Evolutionary conservation across 2,888 invertebrate species (phyloP), one percentile per base, ranked within the genome.

Genomic region (Macrosoma leucophasiata): DNA sequence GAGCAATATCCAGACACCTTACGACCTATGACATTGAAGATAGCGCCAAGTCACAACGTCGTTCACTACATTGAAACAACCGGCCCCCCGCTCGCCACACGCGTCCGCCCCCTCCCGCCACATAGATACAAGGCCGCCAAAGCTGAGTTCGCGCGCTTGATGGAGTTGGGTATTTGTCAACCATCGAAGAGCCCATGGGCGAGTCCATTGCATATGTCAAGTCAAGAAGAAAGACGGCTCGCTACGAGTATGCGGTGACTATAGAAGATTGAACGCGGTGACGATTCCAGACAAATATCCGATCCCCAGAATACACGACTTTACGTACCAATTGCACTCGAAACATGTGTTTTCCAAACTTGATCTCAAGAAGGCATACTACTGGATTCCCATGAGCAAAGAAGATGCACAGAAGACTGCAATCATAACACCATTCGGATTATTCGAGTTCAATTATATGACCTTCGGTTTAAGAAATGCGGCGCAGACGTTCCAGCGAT

Each of bases 141-240:
- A 28, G 4, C 12, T 18, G 36, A 36, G 12, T 32, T 36, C 12
- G 5, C 8, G 1, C 6, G 13, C 2, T 32, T 36, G 32, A 27
- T 24, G 21, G 36, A 28, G 3, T n/a, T 36, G 9, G 36, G 36
- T 7, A 36, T 36, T 7, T 36, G 32, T 9, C 14, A 32, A 13
- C 36, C 36, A 2, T 32, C 32, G 5, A 25, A 23, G 1, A 31
- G 32, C 7, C 13, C 17, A 7, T 36, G 36, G 36, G 28, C 32
- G 3, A 24, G 24, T 6, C 24, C 24, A 2, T 8, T 34, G 8
- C 24, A 28, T 15, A 24, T 34, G n/a, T n/a, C n/a, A n/a, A 3
- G 34, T 34, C 2, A 18, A 13, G 4, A 34, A 34, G n/a, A 34
- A 34, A 11, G 20, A 20, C 9, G 28, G 34, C 2, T 8, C 18